These are phyloP conservation scores for Acrobasis consociella DNA, from an alignment of 2,888 invertebrate genomes.

Conservation along the genomic window DNA sequence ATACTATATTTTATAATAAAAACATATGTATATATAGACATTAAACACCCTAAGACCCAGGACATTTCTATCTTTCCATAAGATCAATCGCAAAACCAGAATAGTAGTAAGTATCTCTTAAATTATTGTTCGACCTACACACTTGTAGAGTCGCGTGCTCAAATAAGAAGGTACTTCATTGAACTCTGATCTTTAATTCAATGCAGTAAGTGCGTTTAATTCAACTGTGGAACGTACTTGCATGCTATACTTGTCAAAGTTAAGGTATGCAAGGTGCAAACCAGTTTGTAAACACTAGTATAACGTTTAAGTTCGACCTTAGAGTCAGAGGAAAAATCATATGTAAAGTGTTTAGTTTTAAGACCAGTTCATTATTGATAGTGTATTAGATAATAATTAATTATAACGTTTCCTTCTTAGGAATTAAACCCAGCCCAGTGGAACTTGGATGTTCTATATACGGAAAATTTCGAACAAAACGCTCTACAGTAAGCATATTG, in stretches of 20 bases:
- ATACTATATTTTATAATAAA: too few species aligned
- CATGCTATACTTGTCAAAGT: neutral
- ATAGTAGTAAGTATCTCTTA: neutral
- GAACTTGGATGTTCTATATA: too few species aligned
- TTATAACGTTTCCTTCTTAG: conserved; percentile 1
- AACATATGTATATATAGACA: too few species aligned
- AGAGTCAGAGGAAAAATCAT: conserved; percentile 28
- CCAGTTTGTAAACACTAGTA: conserved; percentile 41
- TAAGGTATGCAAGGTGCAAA: conserved; percentile 38
- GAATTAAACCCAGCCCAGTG: too few species aligned
- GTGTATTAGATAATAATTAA: neutral
- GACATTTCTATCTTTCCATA: too few species aligned
- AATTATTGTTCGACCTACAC: neutral
- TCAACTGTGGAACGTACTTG: neutral
- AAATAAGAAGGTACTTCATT: neutral
- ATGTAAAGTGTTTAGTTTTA: conserved; percentile 39
- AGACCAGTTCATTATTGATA: conserved; percentile 34
- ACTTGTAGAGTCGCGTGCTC: neutral
- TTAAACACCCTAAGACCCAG: too few species aligned
- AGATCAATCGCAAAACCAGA: too few species aligned
- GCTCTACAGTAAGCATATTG: too few species aligned
- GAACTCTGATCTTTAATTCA: neutral
- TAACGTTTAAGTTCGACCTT: conserved; percentile 31
- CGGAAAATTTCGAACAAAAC: too few species aligned
- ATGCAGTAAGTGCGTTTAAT: neutral